Evolutionary conservation across 2,113 vertebrate species (phyloP).

Genomic region (Apteryx mantelli): DNA sequence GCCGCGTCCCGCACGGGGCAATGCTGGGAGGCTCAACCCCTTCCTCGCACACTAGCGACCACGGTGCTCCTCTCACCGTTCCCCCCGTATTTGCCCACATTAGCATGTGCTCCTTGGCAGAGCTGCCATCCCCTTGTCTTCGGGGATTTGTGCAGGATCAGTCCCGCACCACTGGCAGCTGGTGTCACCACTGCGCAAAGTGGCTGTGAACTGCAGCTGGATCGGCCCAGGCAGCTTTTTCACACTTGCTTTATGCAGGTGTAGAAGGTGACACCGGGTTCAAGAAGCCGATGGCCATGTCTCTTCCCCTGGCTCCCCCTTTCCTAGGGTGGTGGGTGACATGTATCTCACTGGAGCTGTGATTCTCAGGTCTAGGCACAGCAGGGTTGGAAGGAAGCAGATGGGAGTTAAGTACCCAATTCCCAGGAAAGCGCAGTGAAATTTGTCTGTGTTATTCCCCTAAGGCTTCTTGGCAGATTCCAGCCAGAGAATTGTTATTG

Average conservation of each 20-base stretch:
- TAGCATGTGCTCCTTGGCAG: background rate
- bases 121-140: background rate
- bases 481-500: background rate
- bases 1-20: background rate
- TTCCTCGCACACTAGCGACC: background rate
- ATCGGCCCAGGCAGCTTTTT: background rate
- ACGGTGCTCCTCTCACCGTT: background rate
- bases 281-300: rapidly evolving
- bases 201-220: background rate
- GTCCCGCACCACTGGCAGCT: rapidly evolving
- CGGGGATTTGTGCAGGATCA: background rate
- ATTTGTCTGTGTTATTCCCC: background rate
- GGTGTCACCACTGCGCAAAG: rapidly evolving
- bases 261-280: background rate
- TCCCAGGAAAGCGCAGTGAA: background rate
- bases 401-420: background rate
- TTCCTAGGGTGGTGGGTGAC: background rate
- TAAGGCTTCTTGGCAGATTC: background rate
- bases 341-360: rapidly evolving
- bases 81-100: background rate
- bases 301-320: background rate
- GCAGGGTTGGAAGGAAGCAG: background rate
- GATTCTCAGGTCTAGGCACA: background rate
- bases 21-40: background rate
- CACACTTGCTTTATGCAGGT: no score